These are phyloP conservation scores for Turritopsis rubra DNA, from an alignment of 30 jellyfish, hydroid and myxozoan species.

Conservation along the genomic window DNA sequence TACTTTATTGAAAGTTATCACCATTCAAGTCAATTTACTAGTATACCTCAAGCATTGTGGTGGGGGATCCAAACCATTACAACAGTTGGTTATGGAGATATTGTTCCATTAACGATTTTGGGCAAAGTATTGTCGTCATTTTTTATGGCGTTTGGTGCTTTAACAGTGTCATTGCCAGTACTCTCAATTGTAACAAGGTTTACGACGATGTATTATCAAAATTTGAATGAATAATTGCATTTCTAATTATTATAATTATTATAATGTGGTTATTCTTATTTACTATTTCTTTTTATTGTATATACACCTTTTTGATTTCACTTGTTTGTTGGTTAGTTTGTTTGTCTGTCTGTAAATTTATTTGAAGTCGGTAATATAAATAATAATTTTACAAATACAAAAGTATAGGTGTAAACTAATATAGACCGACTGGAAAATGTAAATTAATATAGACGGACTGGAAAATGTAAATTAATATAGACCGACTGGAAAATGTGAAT, in stretches of 20 bases:
- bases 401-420: too few species aligned
- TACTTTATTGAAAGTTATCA: conserved; percentile 48
- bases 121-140: conserved; percentile 77
- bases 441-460: too few species aligned
- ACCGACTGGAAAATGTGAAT: too few species aligned
- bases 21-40: conserved; percentile 36
- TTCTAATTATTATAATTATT: too few species aligned
- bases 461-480: too few species aligned
- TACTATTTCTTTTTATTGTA: not conserved
- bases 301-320: too few species aligned
- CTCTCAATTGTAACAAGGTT: conserved; percentile 85
- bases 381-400: too few species aligned
- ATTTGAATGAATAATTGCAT: not conserved
- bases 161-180: conserved; percentile 96
- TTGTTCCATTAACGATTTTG: conserved; percentile 69
- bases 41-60: conserved; percentile 94
- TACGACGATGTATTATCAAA: conserved; percentile 50
- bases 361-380: too few species aligned
- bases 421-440: too few species aligned
- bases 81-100: conserved; percentile 93
- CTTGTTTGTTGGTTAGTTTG: too few species aligned
- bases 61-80: conserved; percentile 97
- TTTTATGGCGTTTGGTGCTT: conserved; percentile 95
- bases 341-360: too few species aligned
- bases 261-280: not conserved